Base-by-base conservation (phyloP, 2,888 invertebrate species). In the Sclerodermus sp. region DNA sequence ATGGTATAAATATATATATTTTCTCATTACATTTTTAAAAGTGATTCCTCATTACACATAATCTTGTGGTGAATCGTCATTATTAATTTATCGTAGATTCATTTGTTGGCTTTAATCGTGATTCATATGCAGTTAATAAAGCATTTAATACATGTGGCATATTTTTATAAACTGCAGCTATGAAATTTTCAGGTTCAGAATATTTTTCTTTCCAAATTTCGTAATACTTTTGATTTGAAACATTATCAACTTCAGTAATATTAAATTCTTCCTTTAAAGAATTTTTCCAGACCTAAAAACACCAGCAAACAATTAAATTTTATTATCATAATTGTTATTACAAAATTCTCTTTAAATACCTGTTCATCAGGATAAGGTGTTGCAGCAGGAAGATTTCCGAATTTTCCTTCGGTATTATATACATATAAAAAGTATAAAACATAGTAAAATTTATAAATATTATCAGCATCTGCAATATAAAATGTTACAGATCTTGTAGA, bases 401-500 rank as follows among this genome's bases (percentile, higher is more conserved):
- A 75, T 41, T 64, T 63, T 37, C 81, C 82, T 36, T 63, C 47
- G 2, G 18, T 39, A 14, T 62, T 57, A 62, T 83, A 81, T 31
- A 82, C 69, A 62, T 81, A 77, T 37, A 84, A 58, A 45, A 79
- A 77, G 60, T 84, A 82, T n/a, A 84, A 66, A 44, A 84, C 70
- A 70, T 83, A 84, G 65, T 82, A 72, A 49, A 81, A 79, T 9
- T 79, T 81, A 51, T 82, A 79, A 73, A 83, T 79, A 72, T 80
- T 82, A 55, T 82, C 81, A 4, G 79, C 70, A 57, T 83, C 82
- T 34, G 77, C 76, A 15, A 80, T 79, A 77, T 78, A 79, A 60
- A 83, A 83, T 18, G 82, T 81, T 8, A 84, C 76, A 1, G 81
- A 78, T 53, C 73, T 60, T 12, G 78, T 68, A 44, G 84, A 83